Conservation (phyloP, 1,140 invertebrate genomes). For the Vanessa tameamea region DNA sequence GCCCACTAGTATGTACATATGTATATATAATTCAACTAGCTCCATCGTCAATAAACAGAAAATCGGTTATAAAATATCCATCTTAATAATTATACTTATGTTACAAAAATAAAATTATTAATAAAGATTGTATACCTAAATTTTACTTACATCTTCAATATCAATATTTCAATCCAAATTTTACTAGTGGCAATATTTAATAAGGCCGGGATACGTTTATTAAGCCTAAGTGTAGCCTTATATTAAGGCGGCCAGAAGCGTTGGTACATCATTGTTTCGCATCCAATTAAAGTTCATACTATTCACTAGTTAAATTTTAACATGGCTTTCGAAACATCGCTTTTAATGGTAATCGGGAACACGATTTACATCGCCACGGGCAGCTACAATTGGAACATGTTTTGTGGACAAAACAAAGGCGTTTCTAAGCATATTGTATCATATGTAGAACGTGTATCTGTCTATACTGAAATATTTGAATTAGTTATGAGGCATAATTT, state of each 20-base stretch:
- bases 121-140: too few relatives aligned
- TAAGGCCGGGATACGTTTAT: not conserved
- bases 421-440: conserved; percentile 24
- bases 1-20: too few relatives aligned
- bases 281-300: conserved; percentile 59
- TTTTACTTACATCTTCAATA: too few relatives aligned
- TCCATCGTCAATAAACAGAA: too few relatives aligned
- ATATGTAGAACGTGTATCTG: not conserved
- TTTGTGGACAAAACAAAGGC: conserved; percentile 51
- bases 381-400: conserved; percentile 47
- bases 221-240: not conserved
- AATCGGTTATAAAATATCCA: too few relatives aligned
- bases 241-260: conserved; percentile 14
- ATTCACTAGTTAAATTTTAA: conserved; percentile 48
- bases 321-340: conserved; percentile 46
- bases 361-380: conserved; percentile 33
- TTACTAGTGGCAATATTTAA: too few relatives aligned
- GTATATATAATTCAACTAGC: too few relatives aligned
- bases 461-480: conserved; percentile 2
- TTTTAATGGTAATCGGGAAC: conserved; percentile 41
- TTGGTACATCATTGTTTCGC: conserved; percentile 34
- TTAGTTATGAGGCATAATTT: not conserved
- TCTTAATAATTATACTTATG: too few relatives aligned
- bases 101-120: too few relatives aligned
- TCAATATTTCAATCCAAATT: too few relatives aligned